Conservation (phyloP, 2,113 vertebrate genomes). For the Pachycephala philippinensis region DNA sequence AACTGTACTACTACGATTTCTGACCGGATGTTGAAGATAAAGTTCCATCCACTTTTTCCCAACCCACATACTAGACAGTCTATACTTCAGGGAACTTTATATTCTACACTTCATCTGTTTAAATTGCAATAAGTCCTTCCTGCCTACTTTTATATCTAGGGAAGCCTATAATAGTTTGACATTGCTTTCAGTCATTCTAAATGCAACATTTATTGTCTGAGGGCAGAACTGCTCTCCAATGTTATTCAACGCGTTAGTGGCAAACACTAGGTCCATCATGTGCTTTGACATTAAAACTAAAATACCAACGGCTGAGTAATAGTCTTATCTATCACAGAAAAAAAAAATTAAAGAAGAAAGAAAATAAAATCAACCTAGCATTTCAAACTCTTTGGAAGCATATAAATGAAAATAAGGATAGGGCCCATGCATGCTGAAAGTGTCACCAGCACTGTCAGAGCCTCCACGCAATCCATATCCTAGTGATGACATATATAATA, state of each 20-base stretch:
- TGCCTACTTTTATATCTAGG: neutral
- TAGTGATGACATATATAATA: neutral
- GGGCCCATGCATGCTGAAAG: neutral
- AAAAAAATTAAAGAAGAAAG: neutral
- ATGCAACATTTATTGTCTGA: neutral
- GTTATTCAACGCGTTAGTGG: neutral
- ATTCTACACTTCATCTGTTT: neutral
- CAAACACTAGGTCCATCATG: neutral
- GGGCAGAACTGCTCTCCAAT: neutral
- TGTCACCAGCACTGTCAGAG: neutral
- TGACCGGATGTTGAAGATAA: neutral
- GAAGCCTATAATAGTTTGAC: neutral
- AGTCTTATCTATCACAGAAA: neutral
- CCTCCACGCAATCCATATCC: neutral
- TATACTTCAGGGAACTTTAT: neutral
- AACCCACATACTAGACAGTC: neutral
- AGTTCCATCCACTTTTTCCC: neutral
- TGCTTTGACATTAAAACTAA: neutral
- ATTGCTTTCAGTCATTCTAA: neutral
- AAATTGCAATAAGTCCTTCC: neutral
- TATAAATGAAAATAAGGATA: neutral
- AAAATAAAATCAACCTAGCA: neutral
- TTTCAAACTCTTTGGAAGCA: neutral
- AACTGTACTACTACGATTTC: neutral
- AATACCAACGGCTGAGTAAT: neutral